Evolutionary conservation across 92 coral and sea anemone species (phyloP).

Genomic region (Palythoa grandiflora): DNA sequence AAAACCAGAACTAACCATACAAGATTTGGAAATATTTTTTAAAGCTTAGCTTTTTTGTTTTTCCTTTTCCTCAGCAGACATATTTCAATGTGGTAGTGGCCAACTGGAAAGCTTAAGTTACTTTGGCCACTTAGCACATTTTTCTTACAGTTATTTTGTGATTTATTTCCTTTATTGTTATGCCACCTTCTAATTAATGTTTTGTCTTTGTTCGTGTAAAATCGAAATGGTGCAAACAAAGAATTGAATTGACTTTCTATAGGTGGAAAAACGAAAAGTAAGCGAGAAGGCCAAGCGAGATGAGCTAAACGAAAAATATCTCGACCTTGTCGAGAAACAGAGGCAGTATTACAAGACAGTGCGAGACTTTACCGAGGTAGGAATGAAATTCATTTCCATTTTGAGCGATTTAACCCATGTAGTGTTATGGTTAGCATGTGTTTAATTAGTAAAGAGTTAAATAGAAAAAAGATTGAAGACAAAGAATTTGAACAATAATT

Average conservation of each 20-base stretch:
- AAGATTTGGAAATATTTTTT: too few species aligned
- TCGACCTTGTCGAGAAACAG: conserved; percentile 93
- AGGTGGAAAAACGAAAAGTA: conserved; percentile 91
- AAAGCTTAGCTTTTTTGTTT: too few species aligned
- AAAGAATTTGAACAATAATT: too few species aligned
- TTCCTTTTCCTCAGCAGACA: too few species aligned
- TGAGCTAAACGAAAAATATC: conserved; percentile 86
- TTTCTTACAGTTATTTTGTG: too few species aligned
- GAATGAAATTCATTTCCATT: neutral
- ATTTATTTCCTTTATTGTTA: neutral
- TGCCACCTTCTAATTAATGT: too few species aligned
- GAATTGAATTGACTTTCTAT: neutral
- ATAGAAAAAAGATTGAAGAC: too few species aligned
- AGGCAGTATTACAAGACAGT: conserved; percentile 96
- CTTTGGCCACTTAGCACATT: too few species aligned
- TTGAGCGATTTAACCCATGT: neutral
- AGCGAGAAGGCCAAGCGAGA: conserved; percentile 95
- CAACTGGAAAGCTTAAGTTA: too few species aligned
- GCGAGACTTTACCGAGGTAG: conserved; percentile 95
- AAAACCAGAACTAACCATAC: too few species aligned
- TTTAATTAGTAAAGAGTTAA: neutral
- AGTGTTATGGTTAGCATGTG: neutral
- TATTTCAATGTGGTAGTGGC: too few species aligned
- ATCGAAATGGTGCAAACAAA: neutral
- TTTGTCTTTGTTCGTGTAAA: too few species aligned